Conservation (phyloP, 2,113 vertebrate species). For the Shinisaurus crocodilurus region DNA sequence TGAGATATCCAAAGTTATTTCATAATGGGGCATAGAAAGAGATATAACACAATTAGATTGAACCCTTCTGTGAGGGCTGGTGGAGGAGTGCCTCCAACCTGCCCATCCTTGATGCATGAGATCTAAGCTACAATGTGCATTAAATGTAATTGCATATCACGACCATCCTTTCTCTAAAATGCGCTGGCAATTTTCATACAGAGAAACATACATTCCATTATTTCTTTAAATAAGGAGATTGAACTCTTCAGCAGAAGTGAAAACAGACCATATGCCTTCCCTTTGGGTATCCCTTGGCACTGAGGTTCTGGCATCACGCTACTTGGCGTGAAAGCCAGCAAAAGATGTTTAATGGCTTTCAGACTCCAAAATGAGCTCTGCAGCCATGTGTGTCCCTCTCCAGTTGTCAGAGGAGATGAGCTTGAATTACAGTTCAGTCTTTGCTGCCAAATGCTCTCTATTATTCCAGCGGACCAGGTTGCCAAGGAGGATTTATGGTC, state of each 20-base stretch:
- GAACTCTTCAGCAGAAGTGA: constrained; percentile 72
- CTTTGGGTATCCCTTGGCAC: constrained; percentile 78
- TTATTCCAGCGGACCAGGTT: constrained; percentile 74
- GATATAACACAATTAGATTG: neutral
- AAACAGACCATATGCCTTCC: constrained; percentile 78
- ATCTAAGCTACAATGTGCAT: neutral
- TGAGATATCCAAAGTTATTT: neutral
- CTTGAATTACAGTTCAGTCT: constrained; percentile 81
- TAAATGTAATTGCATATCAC: constrained; percentile 30
- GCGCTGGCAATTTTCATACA: constrained; percentile 45
- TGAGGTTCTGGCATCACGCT: constrained; percentile 71
- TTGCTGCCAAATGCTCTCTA: constrained; percentile 75
- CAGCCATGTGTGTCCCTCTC: constrained; percentile 78
- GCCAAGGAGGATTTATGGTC: constrained; percentile 78
- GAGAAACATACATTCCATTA: constrained; percentile 57
- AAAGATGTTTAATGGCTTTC: constrained; percentile 82
- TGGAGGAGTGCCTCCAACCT: neutral
- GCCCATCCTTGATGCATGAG: neutral
- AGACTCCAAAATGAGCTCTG: constrained; percentile 79
- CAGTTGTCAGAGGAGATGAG: constrained; percentile 81
- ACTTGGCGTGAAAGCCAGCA: constrained; percentile 70
- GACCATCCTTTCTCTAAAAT: constrained; percentile 42
- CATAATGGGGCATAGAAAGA: constrained; percentile 1
- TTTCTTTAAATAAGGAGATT: constrained; percentile 74
- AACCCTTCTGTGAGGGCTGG: neutral